Percentiles rank a stretch among this genome's conserved stretches.
phyloP scores from a whole-genome alignment of 2,113 vertebrate species.

The Grus americana region DNA sequence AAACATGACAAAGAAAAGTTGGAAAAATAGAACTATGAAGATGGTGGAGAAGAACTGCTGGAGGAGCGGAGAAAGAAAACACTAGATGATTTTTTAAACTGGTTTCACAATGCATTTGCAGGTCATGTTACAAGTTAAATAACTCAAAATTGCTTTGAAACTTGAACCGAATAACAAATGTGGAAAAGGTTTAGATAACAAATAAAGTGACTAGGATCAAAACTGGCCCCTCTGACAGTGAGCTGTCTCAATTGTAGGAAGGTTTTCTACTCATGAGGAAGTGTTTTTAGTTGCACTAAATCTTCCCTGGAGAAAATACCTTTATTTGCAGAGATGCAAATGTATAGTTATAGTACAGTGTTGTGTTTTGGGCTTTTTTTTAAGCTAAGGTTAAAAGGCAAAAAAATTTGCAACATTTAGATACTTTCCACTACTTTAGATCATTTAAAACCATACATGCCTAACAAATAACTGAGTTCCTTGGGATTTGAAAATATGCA shows the following conservation, averaged over 20 bases:
- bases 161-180: not conserved
- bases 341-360: not conserved
- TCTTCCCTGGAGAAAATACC: not conserved
- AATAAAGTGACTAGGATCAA: not conserved
- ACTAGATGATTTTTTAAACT: not conserved
- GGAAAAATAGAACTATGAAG: not conserved
- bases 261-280: not conserved
- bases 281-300: not conserved
- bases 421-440: not conserved
- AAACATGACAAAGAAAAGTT: not conserved
- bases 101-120: not conserved
- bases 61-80: not conserved
- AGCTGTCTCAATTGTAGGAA: not conserved
- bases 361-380: too few species aligned
- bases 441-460: not conserved
- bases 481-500: not conserved
- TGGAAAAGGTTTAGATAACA: not conserved
- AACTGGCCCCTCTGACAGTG: not conserved
- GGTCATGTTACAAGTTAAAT: not conserved
- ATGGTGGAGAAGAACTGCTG: not conserved
- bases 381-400: not conserved
- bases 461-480: not conserved
- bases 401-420: not conserved
- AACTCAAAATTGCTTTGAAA: not conserved
- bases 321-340: not conserved